These are phyloP conservation scores for Steinernema carpocapsae DNA, from an alignment of 2,888 invertebrate genomes.

Conservation along the genomic window DNA sequence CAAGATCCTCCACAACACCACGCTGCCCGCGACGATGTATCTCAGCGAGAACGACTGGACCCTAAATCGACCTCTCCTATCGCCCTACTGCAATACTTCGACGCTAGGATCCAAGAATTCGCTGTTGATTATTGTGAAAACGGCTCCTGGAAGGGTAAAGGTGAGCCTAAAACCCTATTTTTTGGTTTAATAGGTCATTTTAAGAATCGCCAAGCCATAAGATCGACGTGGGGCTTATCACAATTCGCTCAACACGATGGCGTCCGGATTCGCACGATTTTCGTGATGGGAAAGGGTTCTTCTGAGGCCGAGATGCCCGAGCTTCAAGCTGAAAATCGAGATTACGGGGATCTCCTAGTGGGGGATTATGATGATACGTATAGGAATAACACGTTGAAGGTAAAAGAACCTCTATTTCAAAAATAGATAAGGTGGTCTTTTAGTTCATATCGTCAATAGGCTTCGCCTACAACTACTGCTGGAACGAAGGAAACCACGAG, in stretches of 20 bases:
- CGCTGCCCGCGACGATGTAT: neutral
- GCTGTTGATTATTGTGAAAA: conserved; percentile 57
- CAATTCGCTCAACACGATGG: conserved; percentile 29
- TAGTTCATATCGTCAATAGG: conserved; percentile 47
- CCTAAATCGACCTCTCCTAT: conserved; percentile 28
- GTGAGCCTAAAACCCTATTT: conserved; percentile 39
- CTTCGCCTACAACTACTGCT: conserved; percentile 40
- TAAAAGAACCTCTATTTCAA: conserved; percentile 26
- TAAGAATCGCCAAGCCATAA: conserved; percentile 50
- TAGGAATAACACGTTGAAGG: conserved; percentile 62
- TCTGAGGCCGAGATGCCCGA: neutral
- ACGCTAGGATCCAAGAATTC: conserved; percentile 36
- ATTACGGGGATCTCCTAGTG: conserved; percentile 51
- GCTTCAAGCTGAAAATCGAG: conserved; percentile 42
- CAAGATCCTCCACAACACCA: conserved; percentile 14
- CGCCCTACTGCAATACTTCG: conserved; percentile 40
- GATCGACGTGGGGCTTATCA: conserved; percentile 51
- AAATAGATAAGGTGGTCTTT: conserved; percentile 30
- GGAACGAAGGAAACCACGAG: conserved; percentile 28
- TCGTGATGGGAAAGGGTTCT: conserved; percentile 49
- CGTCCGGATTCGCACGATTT: conserved; percentile 48
- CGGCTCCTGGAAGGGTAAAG: conserved; percentile 44
- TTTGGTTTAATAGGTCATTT: neutral
- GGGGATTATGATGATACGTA: conserved; percentile 58
- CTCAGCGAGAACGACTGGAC: conserved; percentile 43